phyloP scores from a whole-genome alignment of 2,888 invertebrate species.

The Schrankia costaestrigalis region DNA sequence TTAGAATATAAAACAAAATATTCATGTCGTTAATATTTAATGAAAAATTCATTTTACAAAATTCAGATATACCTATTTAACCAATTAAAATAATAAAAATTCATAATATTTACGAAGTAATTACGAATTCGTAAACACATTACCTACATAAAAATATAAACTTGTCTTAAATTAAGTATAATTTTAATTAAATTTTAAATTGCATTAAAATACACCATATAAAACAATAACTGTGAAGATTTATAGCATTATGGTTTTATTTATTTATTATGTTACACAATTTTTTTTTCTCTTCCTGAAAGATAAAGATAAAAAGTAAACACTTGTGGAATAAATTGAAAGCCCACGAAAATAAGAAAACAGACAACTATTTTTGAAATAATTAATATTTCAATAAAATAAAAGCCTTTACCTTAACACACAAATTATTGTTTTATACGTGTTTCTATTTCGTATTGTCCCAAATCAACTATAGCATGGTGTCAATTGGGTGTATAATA shows the following conservation, averaged over 20 bases:
- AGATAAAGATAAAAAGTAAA: too few species aligned
- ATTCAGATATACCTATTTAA: conserved; percentile 62
- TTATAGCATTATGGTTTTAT: neutral
- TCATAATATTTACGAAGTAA: conserved; percentile 45
- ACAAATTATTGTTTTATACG: too few species aligned
- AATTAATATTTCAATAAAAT: too few species aligned
- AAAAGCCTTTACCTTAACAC: too few species aligned
- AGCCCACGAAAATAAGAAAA: too few species aligned
- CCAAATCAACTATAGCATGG: neutral
- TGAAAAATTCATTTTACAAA: conserved; percentile 75
- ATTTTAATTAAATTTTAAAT: conserved; percentile 13
- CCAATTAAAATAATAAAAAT: conserved; percentile 48
- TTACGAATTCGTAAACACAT: conserved; percentile 54
- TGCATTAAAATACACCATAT: conserved; percentile 9
- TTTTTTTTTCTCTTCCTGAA: neutral
- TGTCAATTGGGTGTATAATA: too few species aligned
- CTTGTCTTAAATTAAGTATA: conserved; percentile 26
- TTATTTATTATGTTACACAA: conserved; percentile 16
- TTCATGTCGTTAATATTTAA: conserved; percentile 60
- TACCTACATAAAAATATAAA: conserved; percentile 50
- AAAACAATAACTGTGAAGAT: conserved; percentile 18
- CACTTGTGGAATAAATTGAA: too few species aligned
- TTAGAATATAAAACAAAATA: too few species aligned
- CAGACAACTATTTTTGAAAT: too few species aligned
- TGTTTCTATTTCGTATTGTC: too few species aligned